phyloP scores from a whole-genome alignment of 2,113 vertebrate species.

The Myiozetetes cayanensis region DNA sequence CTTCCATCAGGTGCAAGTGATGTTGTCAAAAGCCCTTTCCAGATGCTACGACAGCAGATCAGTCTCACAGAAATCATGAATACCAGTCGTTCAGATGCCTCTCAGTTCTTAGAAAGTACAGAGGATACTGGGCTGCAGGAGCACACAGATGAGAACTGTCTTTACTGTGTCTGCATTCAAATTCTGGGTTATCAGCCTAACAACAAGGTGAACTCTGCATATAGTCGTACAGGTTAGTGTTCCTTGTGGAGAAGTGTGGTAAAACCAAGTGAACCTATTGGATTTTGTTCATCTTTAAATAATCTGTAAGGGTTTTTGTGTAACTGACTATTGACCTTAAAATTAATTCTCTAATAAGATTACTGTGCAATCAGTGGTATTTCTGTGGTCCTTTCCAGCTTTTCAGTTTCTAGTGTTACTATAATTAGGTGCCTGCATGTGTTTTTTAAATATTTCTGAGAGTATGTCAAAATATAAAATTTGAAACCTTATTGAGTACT shows the following conservation, averaged over 20 bases:
- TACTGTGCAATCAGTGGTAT: neutral
- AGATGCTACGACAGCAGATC: conserved; percentile 90
- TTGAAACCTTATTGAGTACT: neutral
- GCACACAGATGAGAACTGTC: conserved; percentile 94
- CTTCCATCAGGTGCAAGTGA: conserved; percentile 72
- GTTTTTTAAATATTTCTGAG: neutral
- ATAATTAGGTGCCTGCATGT: neutral
- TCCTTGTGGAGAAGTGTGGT: neutral
- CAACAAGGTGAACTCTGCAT: conserved; percentile 81
- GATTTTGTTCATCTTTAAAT: neutral
- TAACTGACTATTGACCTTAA: neutral
- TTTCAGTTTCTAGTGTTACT: neutral
- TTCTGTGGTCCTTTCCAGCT: neutral
- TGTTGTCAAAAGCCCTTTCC: conserved; percentile 79
- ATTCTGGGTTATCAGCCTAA: conserved; percentile 87
- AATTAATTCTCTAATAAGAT: neutral
- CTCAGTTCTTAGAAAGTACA: conserved; percentile 82
- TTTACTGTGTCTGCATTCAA: conserved; percentile 91
- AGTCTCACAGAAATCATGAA: conserved; percentile 96
- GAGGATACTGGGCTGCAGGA: conserved; percentile 96
- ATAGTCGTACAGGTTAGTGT: conserved; percentile 84
- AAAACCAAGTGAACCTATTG: neutral
- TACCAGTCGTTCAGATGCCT: conserved; percentile 84
- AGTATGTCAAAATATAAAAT: neutral
- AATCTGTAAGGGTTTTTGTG: neutral